Evolutionary conservation across 2,797 vertebrate genomes (phyloP).

Genomic region (Smutsia gigantea): DNA sequence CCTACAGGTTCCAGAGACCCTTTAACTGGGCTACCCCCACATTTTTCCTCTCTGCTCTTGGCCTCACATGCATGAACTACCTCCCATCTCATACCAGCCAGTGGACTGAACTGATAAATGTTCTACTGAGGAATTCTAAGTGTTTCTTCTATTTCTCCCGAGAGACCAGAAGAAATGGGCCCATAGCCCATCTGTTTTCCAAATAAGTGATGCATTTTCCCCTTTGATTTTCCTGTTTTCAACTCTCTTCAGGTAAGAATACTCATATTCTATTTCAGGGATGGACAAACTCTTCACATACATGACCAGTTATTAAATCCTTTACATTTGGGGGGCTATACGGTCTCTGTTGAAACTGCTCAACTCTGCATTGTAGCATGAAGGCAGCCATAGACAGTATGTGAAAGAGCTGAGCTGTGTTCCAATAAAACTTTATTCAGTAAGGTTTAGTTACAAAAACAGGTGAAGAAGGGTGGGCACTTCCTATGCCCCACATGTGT

Average conservation of each 20-base stretch:
- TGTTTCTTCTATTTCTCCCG: not conserved
- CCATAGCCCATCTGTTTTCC: not conserved
- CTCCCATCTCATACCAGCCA: not conserved
- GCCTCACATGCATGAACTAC: accelerated
- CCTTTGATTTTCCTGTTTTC: not conserved
- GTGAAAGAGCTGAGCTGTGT: not conserved
- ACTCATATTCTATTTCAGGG: not conserved
- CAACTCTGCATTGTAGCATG: not conserved
- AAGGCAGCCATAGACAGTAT: not conserved
- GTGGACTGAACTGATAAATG: not conserved
- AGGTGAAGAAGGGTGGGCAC: not conserved
- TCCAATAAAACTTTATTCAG: constrained; percentile 43
- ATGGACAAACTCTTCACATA: not conserved
- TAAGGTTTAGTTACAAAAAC: not conserved
- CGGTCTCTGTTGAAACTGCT: not conserved
- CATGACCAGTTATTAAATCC: not conserved
- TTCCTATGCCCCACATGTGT: not conserved
- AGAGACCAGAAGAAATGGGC: not conserved
- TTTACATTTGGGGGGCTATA: not conserved
- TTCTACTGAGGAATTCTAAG: not conserved
- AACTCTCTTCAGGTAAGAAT: not conserved
- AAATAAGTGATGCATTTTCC: not conserved
- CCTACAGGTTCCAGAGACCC: not conserved
- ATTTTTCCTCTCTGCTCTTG: not conserved
- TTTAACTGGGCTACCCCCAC: not conserved